A percentile compares a stretch with the other conserved stretches of the same genome.
These are phyloP conservation scores for Nesidiocoris tenuis DNA, from an alignment of 2,888 invertebrate species.

Conservation along the genomic window DNA sequence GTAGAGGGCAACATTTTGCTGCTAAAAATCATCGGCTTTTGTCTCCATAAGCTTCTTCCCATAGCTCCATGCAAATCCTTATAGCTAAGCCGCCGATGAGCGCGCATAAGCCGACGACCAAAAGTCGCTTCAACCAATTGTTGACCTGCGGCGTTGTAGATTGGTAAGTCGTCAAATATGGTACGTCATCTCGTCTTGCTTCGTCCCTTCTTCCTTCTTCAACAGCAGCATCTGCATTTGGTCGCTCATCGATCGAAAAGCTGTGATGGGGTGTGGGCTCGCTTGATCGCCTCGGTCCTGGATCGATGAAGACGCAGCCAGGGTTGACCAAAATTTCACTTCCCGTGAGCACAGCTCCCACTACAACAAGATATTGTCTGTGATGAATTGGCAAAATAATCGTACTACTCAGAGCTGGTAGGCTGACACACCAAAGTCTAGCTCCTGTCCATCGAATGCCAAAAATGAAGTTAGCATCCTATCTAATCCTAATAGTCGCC, in stretches of 20 bases:
- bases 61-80: constrained; percentile 24
- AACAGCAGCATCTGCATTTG: background rate
- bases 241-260: background rate
- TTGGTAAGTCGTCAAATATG: constrained; percentile 2
- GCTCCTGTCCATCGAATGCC: no score
- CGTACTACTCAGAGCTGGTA: no score
- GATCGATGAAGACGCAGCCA: background rate
- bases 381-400: no score
- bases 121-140: constrained; percentile 23
- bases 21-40: no score
- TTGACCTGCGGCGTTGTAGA: constrained; percentile 9
- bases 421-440: no score
- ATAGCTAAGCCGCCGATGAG: background rate
- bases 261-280: constrained; percentile 7
- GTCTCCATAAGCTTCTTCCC: constrained; percentile 23
- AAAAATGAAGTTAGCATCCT: no score
- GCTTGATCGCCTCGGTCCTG: constrained; percentile 4
- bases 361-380: no score
- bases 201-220: background rate
- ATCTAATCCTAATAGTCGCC: no score
- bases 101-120: constrained; percentile 1
- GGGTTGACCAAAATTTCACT: background rate
- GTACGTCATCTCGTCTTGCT: background rate
- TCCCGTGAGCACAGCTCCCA: background rate
- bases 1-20: no score